phyloP scores from a whole-genome alignment of 2,888 invertebrate species.

The Drosophila demipolita region DNA sequence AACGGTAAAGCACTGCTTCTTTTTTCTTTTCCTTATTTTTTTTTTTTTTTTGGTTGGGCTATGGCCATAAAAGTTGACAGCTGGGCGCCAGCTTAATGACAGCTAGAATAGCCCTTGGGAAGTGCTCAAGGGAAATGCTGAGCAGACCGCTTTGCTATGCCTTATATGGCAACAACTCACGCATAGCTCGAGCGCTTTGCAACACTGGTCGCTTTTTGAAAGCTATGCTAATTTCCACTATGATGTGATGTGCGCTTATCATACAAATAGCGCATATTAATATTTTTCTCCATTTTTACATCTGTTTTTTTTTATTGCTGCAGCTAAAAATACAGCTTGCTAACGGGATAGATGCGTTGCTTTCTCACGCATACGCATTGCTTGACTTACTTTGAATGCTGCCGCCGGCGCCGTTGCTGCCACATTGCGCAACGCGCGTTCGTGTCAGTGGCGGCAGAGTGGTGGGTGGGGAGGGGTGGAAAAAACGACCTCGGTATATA shows the following conservation, averaged over 20 bases:
- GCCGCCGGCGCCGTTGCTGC: slow-evolving; percentile 60
- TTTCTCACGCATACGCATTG: slow-evolving; percentile 58
- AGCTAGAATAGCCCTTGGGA: slow-evolving; percentile 31
- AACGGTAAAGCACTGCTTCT: slow-evolving; percentile 23
- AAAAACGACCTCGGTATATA: slow-evolving; percentile 44
- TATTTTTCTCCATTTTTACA: slow-evolving; percentile 1
- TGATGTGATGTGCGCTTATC: slow-evolving; percentile 32
- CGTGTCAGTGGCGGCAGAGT: slow-evolving; percentile 18
- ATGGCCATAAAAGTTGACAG: slow-evolving; percentile 60
- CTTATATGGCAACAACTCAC: slow-evolving; percentile 7
- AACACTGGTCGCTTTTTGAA: neutral
- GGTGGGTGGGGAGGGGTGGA: neutral
- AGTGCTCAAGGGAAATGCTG: slow-evolving; percentile 9
- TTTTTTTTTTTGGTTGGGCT: slow-evolving; percentile 24
- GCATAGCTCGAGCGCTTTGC: neutral
- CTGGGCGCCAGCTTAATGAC: slow-evolving; percentile 70
- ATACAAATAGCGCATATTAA: slow-evolving; percentile 4
- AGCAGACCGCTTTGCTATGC: slow-evolving; percentile 9
- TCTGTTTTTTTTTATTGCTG: slow-evolving; percentile 13
- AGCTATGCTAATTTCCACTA: slow-evolving; percentile 21
- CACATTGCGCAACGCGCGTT: slow-evolving; percentile 76
- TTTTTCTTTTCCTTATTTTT: neutral
- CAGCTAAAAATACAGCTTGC: slow-evolving; percentile 25
- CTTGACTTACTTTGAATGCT: slow-evolving; percentile 70
- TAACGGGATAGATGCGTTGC: slow-evolving; percentile 22